Base-by-base conservation (phyloP, 2,797 vertebrate species). In the Enteromius radiatus region DNA sequence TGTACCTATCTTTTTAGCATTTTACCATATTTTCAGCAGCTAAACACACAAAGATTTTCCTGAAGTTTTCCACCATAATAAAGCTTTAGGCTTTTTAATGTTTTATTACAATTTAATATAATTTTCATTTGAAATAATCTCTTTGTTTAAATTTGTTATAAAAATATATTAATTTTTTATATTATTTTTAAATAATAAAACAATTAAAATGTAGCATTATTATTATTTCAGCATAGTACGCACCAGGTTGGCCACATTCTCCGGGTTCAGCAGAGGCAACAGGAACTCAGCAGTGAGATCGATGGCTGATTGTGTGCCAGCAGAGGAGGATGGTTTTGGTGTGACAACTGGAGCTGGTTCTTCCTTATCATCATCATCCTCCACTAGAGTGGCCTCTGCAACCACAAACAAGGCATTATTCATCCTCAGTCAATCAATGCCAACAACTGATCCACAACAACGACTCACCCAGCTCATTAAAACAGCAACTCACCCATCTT, bases 211-310 rank as follows among this genome's bases (percentile, higher is more conserved):
- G 0, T n/a, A 54, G 10, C 19, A 43, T 19, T 47, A 19, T 41
- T 28, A 71, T 71, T 49, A 49, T 31, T 45, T 17, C 8, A 45
- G 17, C 17, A 65, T 11, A 67, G 76, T 38, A 76, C 91, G 76
- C 83, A 98, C 98, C 95, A 98, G 93, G 90, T 99, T 98, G 87
- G 98, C 98, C 0, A 99, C 98, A 0, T 98, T 99, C 47, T 98
- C 97, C 0, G 97, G 90, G 0, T 89, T 94, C 56, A 99, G 96
- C 61, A 99, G 93, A 0, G 97, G 97, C 81, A 94, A 95, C 17
- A 99, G 92, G 89, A 98, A 98, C 85, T 99, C 96, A 0, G 98
- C 97, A 0, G 97, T 98, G 86, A 99, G 92, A 88, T 99, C 97
- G 0, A 96, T 98, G 82, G 98, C 96, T 0, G 97, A 97, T 85